A percentile compares a stretch with the other conserved stretches of the same genome.
phyloP scores from a whole-genome alignment of 2,888 invertebrate genomes.

The Ochlodes sylvanus region DNA sequence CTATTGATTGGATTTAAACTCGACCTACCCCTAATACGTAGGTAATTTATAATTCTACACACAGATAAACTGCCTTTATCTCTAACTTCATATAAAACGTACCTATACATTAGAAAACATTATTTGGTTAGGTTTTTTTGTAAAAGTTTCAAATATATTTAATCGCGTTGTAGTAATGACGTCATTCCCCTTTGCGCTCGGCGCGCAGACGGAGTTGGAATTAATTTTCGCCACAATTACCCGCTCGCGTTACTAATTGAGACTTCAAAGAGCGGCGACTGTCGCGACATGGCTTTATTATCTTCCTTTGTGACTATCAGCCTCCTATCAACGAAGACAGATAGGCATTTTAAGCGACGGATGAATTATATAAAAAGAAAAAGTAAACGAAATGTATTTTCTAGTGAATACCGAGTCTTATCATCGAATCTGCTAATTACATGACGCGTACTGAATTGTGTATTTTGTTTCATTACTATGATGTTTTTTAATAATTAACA shows the following conservation, averaged over 20 bases:
- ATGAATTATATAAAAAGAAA: constrained; percentile 16
- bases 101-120: neutral
- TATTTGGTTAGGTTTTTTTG: neutral
- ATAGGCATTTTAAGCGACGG: constrained; percentile 24
- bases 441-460: too few relatives aligned
- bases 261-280: constrained; percentile 77
- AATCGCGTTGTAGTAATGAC: constrained; percentile 33
- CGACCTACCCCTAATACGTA: too few relatives aligned
- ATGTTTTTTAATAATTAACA: too few relatives aligned
- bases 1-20: neutral
- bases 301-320: constrained; percentile 47
- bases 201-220: constrained; percentile 57
- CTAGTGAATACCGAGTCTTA: neutral
- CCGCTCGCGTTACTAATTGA: constrained; percentile 81
- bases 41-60: too few relatives aligned
- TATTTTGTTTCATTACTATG: too few relatives aligned
- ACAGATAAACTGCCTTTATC: too few relatives aligned
- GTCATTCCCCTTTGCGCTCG: constrained; percentile 44
- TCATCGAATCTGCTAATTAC: neutral
- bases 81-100: neutral
- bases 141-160: neutral
- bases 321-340: constrained; percentile 38
- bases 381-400: neutral
- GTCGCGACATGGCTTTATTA: constrained; percentile 55
- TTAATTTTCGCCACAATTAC: constrained; percentile 83